These are phyloP conservation scores for Callyntrura sp. DNA, from an alignment of 2,888 invertebrate species.

Conservation along the genomic window DNA sequence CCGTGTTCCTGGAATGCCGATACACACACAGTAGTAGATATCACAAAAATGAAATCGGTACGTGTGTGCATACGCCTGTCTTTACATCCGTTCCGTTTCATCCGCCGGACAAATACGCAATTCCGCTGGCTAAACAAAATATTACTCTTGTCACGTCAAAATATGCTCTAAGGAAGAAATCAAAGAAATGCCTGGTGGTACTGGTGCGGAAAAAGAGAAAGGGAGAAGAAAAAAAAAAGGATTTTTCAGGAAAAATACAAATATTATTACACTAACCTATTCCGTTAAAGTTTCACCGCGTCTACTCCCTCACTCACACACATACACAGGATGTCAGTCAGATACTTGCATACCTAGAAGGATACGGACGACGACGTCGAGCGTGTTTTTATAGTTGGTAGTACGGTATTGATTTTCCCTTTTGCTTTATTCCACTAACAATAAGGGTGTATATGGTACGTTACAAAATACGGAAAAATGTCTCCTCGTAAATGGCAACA, in stretches of 20 bases:
- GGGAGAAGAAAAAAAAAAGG: not conserved
- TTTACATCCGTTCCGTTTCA: not conserved
- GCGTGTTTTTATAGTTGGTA: not conserved
- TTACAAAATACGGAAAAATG: not conserved
- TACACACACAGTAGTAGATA: not conserved
- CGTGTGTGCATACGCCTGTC: not conserved
- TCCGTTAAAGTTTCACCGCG: constrained; percentile 15
- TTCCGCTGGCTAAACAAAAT: not conserved
- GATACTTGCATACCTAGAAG: not conserved
- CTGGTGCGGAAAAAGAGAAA: constrained; percentile 2
- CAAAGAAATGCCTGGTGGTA: not conserved
- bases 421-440: not conserved
- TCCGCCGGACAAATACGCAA: not conserved
- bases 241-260: constrained; percentile 36
- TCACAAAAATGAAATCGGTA: too few relatives aligned
- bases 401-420: constrained; percentile 22
- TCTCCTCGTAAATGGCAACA: constrained; percentile 28
- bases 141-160: not conserved
- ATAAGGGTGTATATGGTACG: not conserved
- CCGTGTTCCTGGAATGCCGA: too few relatives aligned
- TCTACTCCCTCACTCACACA: too few relatives aligned
- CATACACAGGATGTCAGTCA: not conserved
- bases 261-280: constrained; percentile 33
- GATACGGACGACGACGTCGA: not conserved
- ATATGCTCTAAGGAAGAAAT: not conserved